A percentile compares a stretch with the other conserved stretches of the same genome.
Evolutionary conservation across 2,113 vertebrate genomes (phyloP).

Genomic region (Larimichthys polyactis): DNA sequence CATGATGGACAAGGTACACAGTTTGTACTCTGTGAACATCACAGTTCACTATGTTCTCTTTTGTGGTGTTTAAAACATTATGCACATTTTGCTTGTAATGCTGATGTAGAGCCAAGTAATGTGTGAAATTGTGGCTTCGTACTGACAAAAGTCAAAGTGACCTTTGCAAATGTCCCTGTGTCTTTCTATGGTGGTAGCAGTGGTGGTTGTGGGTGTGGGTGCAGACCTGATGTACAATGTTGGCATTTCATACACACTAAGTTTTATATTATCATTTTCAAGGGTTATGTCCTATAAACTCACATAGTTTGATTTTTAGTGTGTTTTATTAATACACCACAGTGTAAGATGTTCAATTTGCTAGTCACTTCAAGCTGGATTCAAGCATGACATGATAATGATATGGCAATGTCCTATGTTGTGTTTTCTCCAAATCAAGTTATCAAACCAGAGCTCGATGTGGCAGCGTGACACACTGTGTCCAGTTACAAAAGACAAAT

Average conservation of each 20-base stretch:
- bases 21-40: background rate
- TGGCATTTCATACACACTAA: no score
- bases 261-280: no score
- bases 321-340: no score
- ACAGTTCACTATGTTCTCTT: background rate
- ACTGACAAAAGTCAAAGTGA: slow-evolving; percentile 8
- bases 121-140: slow-evolving; percentile 4
- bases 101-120: background rate
- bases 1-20: background rate
- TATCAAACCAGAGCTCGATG: background rate
- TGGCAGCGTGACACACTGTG: slow-evolving; percentile 1
- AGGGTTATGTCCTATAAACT: no score
- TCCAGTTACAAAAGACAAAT: background rate
- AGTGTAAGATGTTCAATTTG: background rate
- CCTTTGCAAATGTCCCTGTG: slow-evolving; percentile 24
- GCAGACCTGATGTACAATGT: background rate
- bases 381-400: no score
- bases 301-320: no score
- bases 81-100: background rate
- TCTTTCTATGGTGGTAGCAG: background rate
- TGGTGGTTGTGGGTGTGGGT: background rate
- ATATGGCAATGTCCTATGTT: no score
- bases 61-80: background rate
- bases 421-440: background rate
- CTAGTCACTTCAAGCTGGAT: background rate